Base-by-base conservation (phyloP, 2,888 invertebrate genomes). In the Drosophila tanythrix region DNA sequence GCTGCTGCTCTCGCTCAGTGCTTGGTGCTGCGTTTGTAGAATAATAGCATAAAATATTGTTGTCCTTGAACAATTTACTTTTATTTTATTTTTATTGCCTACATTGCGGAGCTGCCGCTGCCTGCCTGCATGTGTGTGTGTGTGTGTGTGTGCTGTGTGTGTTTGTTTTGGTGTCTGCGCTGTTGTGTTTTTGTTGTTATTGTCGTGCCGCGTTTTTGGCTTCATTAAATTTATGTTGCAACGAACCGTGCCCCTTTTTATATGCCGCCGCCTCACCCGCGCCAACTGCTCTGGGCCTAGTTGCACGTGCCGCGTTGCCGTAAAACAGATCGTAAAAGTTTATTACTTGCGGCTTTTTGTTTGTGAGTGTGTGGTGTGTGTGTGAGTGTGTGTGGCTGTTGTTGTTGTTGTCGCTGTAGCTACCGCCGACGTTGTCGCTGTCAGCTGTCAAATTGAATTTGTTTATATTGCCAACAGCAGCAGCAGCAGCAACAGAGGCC, bases 281-380 rank as follows among this genome's bases (percentile, higher is more conserved):
- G 52, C 55, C 69, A 74, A 70, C 46, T 75, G 79, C 76, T 58
- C 67, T 78, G 88, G 77, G 86, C 91, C 89, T 87, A 91, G 91
- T 87, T 89, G 88, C 92, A 91, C 91, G 92, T 91, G 91, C 88
- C 92, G 88, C 81, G 78, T 75, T 77, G 90, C 90, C 91, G 91
- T 91, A 91, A 91, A 91, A 91, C 92, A 92, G 91, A 90, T 92
- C 92, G 92, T 92, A 92, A 92, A 92, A 92, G 87, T 92, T 92
- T 92, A 92, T 92, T 91, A 89, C 90, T 91, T 91, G 89, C 89
- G 85, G 90, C 86, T 90, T 90, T 83, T 57, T 76, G 77, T 76
- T 76, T 76, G 62, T 76, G 50, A 76, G 72, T 66, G 73, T 77
- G 70, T 60, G 60, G 58, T 76, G 56, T 78, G 74, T 63, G 74